Evolutionary conservation across 2,113 vertebrate genomes (phyloP).

Genomic region (Corythoichthys intestinalis): DNA sequence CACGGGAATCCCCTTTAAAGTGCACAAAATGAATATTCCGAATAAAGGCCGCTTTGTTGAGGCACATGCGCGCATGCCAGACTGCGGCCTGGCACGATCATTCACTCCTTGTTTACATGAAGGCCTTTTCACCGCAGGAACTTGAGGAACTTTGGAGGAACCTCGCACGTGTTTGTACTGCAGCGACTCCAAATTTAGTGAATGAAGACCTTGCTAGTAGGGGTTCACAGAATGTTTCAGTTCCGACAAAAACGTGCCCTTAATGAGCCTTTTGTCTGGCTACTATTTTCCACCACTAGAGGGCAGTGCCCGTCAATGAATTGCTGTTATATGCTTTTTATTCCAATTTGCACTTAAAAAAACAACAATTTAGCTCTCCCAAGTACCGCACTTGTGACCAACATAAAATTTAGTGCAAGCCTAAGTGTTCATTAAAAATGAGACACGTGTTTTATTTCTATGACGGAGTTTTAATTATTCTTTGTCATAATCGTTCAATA

Average conservation of each 20-base stretch:
- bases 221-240: background rate
- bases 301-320: slow-evolving; percentile 29
- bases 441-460: no score
- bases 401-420: no score
- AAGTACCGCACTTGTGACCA: no score
- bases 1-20: slow-evolving; percentile 59
- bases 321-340: background rate
- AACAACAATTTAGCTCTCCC: no score
- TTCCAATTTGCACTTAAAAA: no score
- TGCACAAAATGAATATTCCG: slow-evolving; percentile 49
- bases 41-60: slow-evolving; percentile 62
- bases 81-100: slow-evolving; percentile 51
- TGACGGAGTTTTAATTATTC: no score
- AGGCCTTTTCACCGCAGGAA: background rate
- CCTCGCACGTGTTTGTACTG: background rate
- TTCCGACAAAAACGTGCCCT: background rate
- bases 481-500: no score
- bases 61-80: slow-evolving; percentile 43
- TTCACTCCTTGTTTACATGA: slow-evolving; percentile 42
- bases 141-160: background rate
- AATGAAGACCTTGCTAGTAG: background rate
- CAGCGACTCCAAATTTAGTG: background rate
- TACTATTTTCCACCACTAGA: slow-evolving; percentile 33
- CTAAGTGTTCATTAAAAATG: no score
- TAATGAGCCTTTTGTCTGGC: background rate